These are phyloP conservation scores for Oryzias curvinotus DNA, from an alignment of 2,113 vertebrate species.

Conservation along the genomic window DNA sequence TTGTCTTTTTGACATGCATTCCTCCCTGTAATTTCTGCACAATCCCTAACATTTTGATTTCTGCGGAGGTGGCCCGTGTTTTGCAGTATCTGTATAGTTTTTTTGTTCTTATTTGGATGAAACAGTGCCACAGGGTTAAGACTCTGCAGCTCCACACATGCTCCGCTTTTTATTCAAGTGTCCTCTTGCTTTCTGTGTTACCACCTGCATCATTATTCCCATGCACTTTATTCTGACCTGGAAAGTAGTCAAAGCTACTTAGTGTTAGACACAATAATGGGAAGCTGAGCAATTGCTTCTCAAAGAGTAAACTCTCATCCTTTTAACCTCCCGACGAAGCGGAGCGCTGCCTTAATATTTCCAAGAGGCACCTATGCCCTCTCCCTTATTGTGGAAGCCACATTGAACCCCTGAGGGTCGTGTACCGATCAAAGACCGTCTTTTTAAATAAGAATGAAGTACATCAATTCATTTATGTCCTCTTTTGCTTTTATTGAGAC, in stretches of 20 bases:
- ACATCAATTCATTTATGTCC: conserved; percentile 24
- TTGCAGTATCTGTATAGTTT: conserved; percentile 26
- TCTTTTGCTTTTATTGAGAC: conserved; percentile 27
- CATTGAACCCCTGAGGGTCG: conserved; percentile 24
- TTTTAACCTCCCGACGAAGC: conserved; percentile 48
- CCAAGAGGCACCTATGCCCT: conserved; percentile 15
- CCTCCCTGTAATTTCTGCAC: background rate
- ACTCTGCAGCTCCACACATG: conserved; percentile 27
- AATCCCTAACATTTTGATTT: conserved; percentile 4
- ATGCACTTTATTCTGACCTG: conserved; percentile 17
- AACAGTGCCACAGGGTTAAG: conserved; percentile 14
- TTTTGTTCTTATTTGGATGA: conserved; percentile 10
- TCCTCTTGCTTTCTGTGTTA: conserved; percentile 13
- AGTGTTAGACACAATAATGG: conserved; percentile 24
- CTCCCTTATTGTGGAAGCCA: conserved; percentile 24
- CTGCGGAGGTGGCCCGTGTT: conserved; percentile 6
- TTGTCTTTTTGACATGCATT: background rate
- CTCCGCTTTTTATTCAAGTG: conserved; percentile 35
- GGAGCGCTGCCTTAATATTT: conserved; percentile 28
- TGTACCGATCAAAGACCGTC: conserved; percentile 47
- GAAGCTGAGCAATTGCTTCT: conserved; percentile 40
- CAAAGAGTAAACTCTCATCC: conserved; percentile 9
- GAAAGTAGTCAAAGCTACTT: conserved; percentile 4
- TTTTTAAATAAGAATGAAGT: conserved; percentile 38
- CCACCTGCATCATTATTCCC: conserved; percentile 17